Percentiles rank a stretch among this genome's conserved stretches.
Evolutionary conservation across 2,113 vertebrate species (phyloP).

Genomic region (Salvelinus alpinus): DNA sequence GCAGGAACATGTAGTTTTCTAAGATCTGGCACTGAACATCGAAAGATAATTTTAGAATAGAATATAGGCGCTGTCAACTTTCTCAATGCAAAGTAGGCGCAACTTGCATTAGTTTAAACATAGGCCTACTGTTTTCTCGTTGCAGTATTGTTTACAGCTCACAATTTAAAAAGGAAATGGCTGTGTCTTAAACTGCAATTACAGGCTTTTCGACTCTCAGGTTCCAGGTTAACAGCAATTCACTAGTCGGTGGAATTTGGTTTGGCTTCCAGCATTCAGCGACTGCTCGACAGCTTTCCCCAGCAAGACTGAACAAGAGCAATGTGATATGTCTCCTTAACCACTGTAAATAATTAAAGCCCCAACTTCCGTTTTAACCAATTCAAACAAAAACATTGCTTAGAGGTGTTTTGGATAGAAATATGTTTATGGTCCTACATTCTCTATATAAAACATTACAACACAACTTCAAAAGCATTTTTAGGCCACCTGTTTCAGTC

Average conservation of each 20-base stretch:
- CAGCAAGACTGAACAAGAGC: slow-evolving; percentile 42
- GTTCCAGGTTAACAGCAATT: slow-evolving; percentile 30
- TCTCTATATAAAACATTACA: not conserved
- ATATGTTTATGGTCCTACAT: not conserved
- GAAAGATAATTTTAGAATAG: no score
- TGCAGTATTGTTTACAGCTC: no score
- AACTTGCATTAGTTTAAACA: no score
- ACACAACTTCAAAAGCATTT: not conserved
- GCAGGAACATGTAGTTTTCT: no score
- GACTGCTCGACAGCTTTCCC: not conserved
- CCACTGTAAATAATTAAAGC: slow-evolving; percentile 30
- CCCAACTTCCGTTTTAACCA: slow-evolving; percentile 10
- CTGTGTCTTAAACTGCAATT: slow-evolving; percentile 20
- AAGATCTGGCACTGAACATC: no score
- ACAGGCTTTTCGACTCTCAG: slow-evolving; percentile 5
- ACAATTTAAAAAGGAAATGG: not conserved
- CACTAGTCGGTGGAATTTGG: not conserved
- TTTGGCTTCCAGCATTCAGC: not conserved
- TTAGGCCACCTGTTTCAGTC: not conserved
- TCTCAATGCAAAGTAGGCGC: no score
- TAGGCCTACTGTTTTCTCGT: no score
- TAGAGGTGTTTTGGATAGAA: not conserved
- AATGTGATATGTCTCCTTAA: slow-evolving; percentile 43
- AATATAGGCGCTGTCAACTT: no score
- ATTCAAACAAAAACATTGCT: not conserved